A percentile compares a stretch with the other conserved stretches of the same genome.
phyloP scores from a whole-genome alignment of 2,113 vertebrate genomes.

The Myocastor coypus region DNA sequence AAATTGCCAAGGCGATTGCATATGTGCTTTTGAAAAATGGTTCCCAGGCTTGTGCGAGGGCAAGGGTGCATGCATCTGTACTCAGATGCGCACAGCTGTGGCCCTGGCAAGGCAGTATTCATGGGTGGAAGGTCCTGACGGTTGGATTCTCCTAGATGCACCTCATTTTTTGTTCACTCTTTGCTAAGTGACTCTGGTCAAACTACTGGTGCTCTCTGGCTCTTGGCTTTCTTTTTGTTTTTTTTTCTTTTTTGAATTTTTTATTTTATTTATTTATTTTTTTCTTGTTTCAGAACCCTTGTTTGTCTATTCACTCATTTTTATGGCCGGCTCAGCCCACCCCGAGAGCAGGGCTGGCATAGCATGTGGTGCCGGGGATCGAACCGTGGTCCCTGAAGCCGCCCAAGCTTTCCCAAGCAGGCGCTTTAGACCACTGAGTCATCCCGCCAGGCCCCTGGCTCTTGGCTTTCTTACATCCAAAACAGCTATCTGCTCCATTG shows the following conservation, averaged over 20 bases:
- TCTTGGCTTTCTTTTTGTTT: too few relatives aligned
- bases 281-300: too few relatives aligned
- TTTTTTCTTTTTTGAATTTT: too few relatives aligned
- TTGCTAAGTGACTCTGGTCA: background rate
- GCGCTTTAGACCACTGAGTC: too few relatives aligned
- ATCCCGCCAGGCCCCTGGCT: background rate
- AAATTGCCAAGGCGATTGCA: background rate
- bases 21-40: background rate
- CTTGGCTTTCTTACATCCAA: background rate
- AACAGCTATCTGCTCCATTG: background rate
- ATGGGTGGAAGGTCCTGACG: background rate
- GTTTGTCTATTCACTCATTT: too few relatives aligned
- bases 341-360: too few relatives aligned
- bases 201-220: background rate
- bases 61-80: rapidly evolving
- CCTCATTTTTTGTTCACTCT: background rate
- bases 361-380: too few relatives aligned
- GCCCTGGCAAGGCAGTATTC: background rate
- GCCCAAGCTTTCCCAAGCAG: too few relatives aligned
- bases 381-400: too few relatives aligned
- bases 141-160: rapidly evolving
- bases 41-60: background rate
- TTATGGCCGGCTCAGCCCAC: too few relatives aligned
- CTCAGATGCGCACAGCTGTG: too few relatives aligned
- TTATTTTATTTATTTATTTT: too few relatives aligned